These are phyloP conservation scores for Tineola bisselliella DNA, from an alignment of 2,888 invertebrate genomes.

Conservation along the genomic window DNA sequence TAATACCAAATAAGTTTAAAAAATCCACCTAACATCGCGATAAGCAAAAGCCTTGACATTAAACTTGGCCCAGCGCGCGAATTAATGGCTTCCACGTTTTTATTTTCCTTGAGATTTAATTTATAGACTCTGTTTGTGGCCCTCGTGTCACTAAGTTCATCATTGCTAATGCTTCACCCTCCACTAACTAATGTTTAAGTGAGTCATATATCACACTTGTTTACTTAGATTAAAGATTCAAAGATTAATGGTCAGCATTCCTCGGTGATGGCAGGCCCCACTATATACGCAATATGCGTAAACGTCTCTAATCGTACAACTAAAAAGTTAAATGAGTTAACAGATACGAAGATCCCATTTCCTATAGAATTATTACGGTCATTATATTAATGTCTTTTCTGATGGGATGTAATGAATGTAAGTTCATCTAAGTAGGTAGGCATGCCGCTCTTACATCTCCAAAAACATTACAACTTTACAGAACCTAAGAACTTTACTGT, in stretches of 20 bases:
- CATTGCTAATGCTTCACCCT: slow-evolving; percentile 56
- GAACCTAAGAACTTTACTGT: neutral
- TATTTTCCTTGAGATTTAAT: slow-evolving; percentile 68
- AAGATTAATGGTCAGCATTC: slow-evolving; percentile 27
- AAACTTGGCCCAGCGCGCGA: slow-evolving; percentile 66
- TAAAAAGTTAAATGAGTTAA: slow-evolving; percentile 8
- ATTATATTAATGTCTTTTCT: slow-evolving; percentile 10
- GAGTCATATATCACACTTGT: slow-evolving; percentile 60
- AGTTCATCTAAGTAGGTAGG: neutral
- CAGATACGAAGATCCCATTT: slow-evolving; percentile 1
- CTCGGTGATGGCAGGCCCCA: too few relatives aligned
- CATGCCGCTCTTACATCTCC: neutral
- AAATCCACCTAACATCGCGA: slow-evolving; percentile 60
- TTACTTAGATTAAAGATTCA: slow-evolving; percentile 28
- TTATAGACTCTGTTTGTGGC: slow-evolving; percentile 56
- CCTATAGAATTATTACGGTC: slow-evolving; percentile 9
- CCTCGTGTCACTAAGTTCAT: slow-evolving; percentile 41
- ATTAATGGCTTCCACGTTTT: slow-evolving; percentile 68
- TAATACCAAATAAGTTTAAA: slow-evolving; percentile 18
- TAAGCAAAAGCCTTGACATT: slow-evolving; percentile 67
- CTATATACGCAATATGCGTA: slow-evolving; percentile 27
- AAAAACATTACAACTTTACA: neutral
- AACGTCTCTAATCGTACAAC: neutral
- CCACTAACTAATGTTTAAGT: slow-evolving; percentile 49
- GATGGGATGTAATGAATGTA: neutral